A percentile compares a stretch with the other conserved stretches of the same genome.
phyloP scores from a whole-genome alignment of 2,797 vertebrate genomes.

The Poeciliopsis turneri region DNA sequence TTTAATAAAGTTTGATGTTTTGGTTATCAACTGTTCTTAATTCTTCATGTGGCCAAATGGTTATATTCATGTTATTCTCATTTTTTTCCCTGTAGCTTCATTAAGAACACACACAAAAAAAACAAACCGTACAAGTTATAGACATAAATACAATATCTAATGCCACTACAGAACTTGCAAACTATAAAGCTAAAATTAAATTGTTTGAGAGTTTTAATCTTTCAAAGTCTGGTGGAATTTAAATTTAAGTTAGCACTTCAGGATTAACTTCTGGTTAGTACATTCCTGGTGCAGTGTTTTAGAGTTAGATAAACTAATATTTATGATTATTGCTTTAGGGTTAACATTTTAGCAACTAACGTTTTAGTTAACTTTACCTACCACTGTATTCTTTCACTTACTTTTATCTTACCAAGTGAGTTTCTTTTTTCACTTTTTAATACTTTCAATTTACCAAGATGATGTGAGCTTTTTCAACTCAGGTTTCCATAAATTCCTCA shows the following conservation, averaged over 20 bases:
- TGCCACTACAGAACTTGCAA: neutral
- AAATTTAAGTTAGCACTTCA: neutral
- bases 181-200: neutral
- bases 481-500: neutral
- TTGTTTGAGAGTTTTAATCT: neutral
- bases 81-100: neutral
- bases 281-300: neutral
- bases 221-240: neutral
- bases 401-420: neutral
- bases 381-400: neutral
- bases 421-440: neutral
- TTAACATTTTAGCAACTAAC: neutral
- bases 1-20: neutral
- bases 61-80: neutral
- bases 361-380: neutral
- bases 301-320: neutral
- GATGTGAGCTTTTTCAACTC: neutral
- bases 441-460: neutral
- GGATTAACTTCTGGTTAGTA: neutral
- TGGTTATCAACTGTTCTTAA: neutral
- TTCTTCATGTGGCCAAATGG: neutral
- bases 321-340: neutral
- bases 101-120: neutral
- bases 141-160: neutral
- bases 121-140: neutral